phyloP scores from a whole-genome alignment of 2,888 invertebrate species.

The Keiferia lycopersicella region DNA sequence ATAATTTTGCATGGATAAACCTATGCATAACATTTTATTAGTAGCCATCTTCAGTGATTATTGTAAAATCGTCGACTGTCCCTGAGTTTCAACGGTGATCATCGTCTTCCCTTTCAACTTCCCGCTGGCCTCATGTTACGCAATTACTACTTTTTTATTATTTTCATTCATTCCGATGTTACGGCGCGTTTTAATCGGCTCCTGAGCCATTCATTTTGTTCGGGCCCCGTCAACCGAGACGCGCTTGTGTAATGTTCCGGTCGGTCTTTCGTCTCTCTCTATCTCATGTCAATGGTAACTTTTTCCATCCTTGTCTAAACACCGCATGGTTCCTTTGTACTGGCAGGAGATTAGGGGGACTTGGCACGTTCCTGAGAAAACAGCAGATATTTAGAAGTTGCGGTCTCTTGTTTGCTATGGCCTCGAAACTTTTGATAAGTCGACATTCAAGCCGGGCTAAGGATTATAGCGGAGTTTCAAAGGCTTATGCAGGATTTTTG shows the following conservation, averaged over 20 bases:
- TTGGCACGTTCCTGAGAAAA: slow-evolving; percentile 77
- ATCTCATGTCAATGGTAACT: slow-evolving; percentile 27
- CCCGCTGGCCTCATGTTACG: slow-evolving; percentile 64
- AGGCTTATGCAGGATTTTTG: slow-evolving; percentile 42
- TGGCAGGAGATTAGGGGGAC: slow-evolving; percentile 72
- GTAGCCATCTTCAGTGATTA: not conserved
- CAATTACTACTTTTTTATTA: slow-evolving; percentile 65
- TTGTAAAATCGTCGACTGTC: slow-evolving; percentile 20
- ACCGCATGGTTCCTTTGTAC: slow-evolving; percentile 68
- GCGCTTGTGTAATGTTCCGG: slow-evolving; percentile 76
- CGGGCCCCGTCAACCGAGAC: slow-evolving; percentile 75
- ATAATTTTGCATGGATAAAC: too few relatives aligned
- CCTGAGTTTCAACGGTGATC: slow-evolving; percentile 36
- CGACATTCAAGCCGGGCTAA: slow-evolving; percentile 43
- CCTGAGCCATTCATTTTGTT: slow-evolving; percentile 74
- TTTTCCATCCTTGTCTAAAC: slow-evolving; percentile 47
- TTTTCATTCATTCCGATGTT: slow-evolving; percentile 72
- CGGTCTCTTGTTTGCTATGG: slow-evolving; percentile 55
- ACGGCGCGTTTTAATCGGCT: slow-evolving; percentile 73
- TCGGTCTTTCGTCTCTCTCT: slow-evolving; percentile 47
- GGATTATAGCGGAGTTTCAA: slow-evolving; percentile 50
- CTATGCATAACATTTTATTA: too few relatives aligned
- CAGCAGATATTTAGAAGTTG: slow-evolving; percentile 73
- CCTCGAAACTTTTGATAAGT: slow-evolving; percentile 60
- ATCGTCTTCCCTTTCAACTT: slow-evolving; percentile 42